phyloP scores from a whole-genome alignment of 2,113 vertebrate species.

The Gadus macrocephalus region DNA sequence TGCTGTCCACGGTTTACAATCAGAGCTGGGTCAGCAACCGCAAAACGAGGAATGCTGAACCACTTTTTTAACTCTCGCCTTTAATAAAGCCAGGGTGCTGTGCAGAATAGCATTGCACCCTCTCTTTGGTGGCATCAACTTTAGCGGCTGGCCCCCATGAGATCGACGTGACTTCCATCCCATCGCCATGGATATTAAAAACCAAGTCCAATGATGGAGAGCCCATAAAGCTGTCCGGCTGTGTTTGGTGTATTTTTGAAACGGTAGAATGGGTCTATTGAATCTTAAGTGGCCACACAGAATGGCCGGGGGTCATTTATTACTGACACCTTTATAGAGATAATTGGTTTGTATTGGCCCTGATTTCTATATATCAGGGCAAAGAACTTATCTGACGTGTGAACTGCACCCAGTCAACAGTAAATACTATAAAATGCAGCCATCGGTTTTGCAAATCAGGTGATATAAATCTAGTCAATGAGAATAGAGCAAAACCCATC shows the following conservation, averaged over 20 bases:
- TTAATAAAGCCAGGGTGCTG: no score
- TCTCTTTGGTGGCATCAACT: no score
- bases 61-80: no score
- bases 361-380: conserved; percentile 17
- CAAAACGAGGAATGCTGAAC: no score
- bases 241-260: conserved; percentile 29
- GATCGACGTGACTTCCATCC: background rate
- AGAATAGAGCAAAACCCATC: conserved; percentile 1
- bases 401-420: conserved; percentile 6
- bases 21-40: no score
- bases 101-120: no score
- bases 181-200: conserved; percentile 23
- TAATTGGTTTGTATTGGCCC: conserved; percentile 11
- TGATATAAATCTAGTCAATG: conserved; percentile 6
- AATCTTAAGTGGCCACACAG: conserved; percentile 13
- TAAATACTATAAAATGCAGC: conserved; percentile 4
- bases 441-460: no score
- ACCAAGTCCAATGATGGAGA: conserved; percentile 29
- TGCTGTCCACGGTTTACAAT: no score
- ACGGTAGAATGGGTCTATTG: conserved; percentile 35
- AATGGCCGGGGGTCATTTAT: conserved; percentile 16
- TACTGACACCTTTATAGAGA: conserved; percentile 7
- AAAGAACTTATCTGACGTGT: conserved; percentile 5
- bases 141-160: no score
- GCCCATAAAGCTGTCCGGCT: conserved; percentile 31